Evolutionary conservation across 2,888 invertebrate genomes (phyloP).

Genomic region (Amblyteles armatorius): DNA sequence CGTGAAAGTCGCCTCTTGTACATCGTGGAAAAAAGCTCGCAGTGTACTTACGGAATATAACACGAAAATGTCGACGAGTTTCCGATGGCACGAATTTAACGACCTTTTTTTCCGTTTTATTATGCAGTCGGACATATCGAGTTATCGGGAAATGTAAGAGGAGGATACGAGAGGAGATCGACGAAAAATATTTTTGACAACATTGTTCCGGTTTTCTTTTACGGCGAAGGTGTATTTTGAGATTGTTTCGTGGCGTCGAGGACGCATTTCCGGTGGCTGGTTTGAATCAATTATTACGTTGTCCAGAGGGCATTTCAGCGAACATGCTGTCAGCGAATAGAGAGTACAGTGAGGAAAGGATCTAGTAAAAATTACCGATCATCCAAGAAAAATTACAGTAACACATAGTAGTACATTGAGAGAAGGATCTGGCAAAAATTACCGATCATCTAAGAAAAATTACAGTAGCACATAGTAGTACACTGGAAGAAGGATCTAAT

Average conservation of each 20-base stretch:
- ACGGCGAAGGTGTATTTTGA: background rate
- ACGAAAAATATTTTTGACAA: background rate
- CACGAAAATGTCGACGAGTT: background rate
- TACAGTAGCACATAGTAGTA: too few relatives aligned
- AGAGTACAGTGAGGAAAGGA: too few relatives aligned
- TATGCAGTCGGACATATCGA: background rate
- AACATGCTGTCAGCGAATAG: too few relatives aligned
- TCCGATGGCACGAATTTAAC: background rate
- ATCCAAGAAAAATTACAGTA: too few relatives aligned
- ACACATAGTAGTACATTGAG: too few relatives aligned
- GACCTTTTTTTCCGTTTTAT: background rate
- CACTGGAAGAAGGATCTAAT: too few relatives aligned
- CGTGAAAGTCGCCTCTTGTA: slow-evolving; percentile 44
- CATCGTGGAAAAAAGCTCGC: slow-evolving; percentile 9
- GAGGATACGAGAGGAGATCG: background rate
- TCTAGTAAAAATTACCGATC: too few relatives aligned
- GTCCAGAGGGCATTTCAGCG: too few relatives aligned
- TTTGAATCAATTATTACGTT: too few relatives aligned
- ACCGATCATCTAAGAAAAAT: too few relatives aligned
- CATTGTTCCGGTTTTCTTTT: background rate
- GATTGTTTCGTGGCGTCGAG: background rate
- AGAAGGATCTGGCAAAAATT: too few relatives aligned
- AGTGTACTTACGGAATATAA: slow-evolving; percentile 6
- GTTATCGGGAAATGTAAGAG: background rate
- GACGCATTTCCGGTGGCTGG: background rate